Evolutionary conservation across 2,888 invertebrate genomes (phyloP), one percentile per base, ranked within the genome.

Genomic region (Amblyjoppa fuscipennis): DNA sequence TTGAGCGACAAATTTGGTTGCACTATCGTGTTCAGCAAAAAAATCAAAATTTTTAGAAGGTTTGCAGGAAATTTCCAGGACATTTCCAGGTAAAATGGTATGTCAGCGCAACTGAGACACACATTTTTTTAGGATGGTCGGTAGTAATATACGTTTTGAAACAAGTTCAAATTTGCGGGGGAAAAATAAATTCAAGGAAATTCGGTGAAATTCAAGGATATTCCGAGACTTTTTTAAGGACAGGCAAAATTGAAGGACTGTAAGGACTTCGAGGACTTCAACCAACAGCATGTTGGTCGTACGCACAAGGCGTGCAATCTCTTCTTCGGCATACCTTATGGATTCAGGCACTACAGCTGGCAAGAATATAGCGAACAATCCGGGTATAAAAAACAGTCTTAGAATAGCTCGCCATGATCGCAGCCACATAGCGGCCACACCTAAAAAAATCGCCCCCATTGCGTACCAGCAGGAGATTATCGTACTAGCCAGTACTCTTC

Each of bases 341-440:
- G 97, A 97, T 94, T 97, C 97, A 41, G 97, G 96, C 41, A 97
- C 92, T 68, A 97, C 92, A 95, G 96, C 96, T 90, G 96, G 95
- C 93, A 97, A 97, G 13, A 95, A 93, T 66, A 97, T 94, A 87
- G 97, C 95, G 25, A 97, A 93, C 83, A 97, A 94, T 16, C 96
- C 96, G 0, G 97, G 97, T 6, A 95, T 93, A 92, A 97, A 97
- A 51, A 96, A 94, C 51, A 96, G 94, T 80, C 96, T 94, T 85
- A 97, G 95, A 86, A 97, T 94, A 77, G 94, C 92, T 87, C 97
- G 95, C 98, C 98, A 98, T 92, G 96, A 95, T 81, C 95, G 95
- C 73, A 96, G 94, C 87, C 94, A 94, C 95, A 96, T 97, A 83
- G 98, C 97, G 41, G 96, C 93, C 64, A 96, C 92, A 0, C 97